Percentiles rank a stretch among this genome's conserved stretches.
Conservation (phyloP, 2,797 vertebrate species). For the Fringilla coelebs region DNA sequence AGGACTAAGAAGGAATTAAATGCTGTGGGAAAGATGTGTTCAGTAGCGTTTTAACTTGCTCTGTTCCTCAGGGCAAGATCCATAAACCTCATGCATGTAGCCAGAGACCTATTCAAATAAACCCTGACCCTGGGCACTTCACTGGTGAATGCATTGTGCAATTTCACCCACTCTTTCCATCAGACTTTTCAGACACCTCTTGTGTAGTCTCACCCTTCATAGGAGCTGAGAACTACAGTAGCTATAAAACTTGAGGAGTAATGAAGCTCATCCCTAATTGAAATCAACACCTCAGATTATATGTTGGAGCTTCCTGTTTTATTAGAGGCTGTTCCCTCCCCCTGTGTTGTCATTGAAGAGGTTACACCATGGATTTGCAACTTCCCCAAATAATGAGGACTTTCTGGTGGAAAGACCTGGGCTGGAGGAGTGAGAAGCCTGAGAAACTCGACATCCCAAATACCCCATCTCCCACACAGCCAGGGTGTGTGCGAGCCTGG, state of each 20-base stretch:
- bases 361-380: neutral
- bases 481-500: neutral
- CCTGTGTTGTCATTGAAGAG: neutral
- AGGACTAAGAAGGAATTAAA: conserved; percentile 21
- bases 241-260: neutral
- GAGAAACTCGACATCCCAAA: neutral
- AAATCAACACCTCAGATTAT: conserved; percentile 8
- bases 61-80: neutral
- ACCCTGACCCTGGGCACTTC: neutral
- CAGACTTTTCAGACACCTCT: neutral
- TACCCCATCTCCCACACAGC: neutral
- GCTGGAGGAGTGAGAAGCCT: neutral
- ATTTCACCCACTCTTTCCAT: neutral
- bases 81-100: neutral
- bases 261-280: neutral
- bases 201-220: neutral
- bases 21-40: neutral
- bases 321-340: neutral
- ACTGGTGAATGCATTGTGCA: neutral
- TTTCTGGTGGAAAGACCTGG: neutral
- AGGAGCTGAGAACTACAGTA: neutral
- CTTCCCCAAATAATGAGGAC: neutral
- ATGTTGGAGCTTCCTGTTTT: neutral
- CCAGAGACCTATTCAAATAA: neutral
- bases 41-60: neutral